These are phyloP conservation scores for Choristoneura fumiferana DNA, from an alignment of 1,140 invertebrate species.

Conservation along the genomic window DNA sequence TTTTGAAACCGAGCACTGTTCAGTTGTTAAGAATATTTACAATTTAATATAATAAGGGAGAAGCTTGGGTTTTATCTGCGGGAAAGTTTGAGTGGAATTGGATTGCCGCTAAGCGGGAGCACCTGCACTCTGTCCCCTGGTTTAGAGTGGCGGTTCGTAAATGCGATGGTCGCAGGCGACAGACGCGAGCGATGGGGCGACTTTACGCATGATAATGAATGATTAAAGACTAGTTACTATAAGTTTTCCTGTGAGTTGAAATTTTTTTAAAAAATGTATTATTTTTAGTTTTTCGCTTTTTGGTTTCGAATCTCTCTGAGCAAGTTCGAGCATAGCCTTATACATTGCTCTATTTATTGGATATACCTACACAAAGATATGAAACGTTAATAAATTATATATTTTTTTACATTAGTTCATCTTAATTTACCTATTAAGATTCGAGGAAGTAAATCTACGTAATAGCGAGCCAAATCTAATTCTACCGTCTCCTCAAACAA, in stretches of 20 bases:
- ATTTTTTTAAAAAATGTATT: too few relatives aligned
- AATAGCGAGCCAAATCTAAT: background rate
- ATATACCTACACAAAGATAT: too few relatives aligned
- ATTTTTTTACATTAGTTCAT: too few relatives aligned
- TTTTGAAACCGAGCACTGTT: slow-evolving; percentile 1
- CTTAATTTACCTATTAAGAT: background rate
- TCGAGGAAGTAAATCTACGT: background rate
- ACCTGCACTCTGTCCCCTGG: background rate
- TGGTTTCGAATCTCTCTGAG: too few relatives aligned
- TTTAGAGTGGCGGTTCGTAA: background rate
- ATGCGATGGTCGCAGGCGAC: background rate
- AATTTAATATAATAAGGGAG: slow-evolving; percentile 14
- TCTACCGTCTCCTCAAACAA: background rate
- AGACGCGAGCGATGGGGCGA: background rate
- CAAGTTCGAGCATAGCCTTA: too few relatives aligned
- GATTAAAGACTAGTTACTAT: too few relatives aligned
- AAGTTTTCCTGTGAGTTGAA: too few relatives aligned
- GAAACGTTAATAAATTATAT: too few relatives aligned
- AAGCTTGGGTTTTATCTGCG: slow-evolving; percentile 2
- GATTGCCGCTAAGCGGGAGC: background rate
- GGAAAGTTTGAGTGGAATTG: slow-evolving; percentile 1
- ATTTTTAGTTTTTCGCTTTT: too few relatives aligned
- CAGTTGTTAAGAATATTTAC: slow-evolving; percentile 12
- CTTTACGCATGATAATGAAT: background rate
- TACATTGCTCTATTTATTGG: too few relatives aligned